These are phyloP conservation scores for Nothobranchius kuhntae DNA, from an alignment of 2,113 vertebrate species.

Conservation along the genomic window DNA sequence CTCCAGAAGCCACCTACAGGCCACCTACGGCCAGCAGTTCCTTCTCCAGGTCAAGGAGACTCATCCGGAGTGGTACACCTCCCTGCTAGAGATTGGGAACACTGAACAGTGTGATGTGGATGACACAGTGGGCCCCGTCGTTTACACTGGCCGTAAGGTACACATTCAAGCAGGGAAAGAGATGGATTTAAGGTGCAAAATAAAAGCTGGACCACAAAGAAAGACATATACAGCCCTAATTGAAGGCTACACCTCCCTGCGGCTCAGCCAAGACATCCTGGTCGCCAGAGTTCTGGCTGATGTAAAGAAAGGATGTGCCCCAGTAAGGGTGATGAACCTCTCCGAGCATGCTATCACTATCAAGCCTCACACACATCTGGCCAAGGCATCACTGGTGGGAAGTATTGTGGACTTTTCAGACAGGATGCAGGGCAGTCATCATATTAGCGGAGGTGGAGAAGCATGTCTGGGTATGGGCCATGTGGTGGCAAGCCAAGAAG, in stretches of 20 bases:
- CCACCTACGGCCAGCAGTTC: conserved; percentile 14
- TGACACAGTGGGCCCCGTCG: conserved; percentile 12
- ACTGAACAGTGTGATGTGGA: background rate
- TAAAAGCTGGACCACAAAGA: background rate
- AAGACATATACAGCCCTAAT: conserved; percentile 9
- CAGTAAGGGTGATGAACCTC: conserved; percentile 24
- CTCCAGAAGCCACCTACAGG: conserved; percentile 10
- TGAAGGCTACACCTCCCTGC: background rate
- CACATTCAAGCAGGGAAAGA: conserved; percentile 23
- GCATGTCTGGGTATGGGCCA: background rate
- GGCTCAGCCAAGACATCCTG: background rate
- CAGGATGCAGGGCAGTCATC: too few relatives aligned
- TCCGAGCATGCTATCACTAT: background rate
- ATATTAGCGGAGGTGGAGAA: too few relatives aligned
- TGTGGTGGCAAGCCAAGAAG: background rate
- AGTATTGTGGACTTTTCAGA: background rate
- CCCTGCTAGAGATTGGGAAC: background rate
- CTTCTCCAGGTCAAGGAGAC: conserved; percentile 2
- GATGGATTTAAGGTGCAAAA: background rate
- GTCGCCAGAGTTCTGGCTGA: background rate
- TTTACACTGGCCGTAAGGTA: conserved; percentile 3
- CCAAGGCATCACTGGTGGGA: background rate
- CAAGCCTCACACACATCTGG: background rate
- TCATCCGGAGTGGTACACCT: conserved; percentile 23
- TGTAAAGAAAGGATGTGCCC: conserved; percentile 5